Evolutionary conservation across 2,797 vertebrate species (phyloP).

Genomic region (Helostoma temminkii): DNA sequence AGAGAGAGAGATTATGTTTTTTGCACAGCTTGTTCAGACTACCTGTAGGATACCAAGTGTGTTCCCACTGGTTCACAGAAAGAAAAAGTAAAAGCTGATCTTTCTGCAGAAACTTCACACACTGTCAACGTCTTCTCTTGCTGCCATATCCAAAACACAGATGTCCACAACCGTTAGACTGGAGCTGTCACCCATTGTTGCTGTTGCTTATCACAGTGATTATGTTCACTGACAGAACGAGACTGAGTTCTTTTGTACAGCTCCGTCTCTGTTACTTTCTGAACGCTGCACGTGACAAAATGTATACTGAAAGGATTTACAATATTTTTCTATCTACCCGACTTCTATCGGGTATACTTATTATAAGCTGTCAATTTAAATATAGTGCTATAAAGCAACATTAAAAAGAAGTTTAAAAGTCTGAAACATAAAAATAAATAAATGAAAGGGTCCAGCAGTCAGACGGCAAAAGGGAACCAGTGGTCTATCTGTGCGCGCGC

Average conservation of each 20-base stretch:
- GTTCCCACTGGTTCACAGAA: neutral
- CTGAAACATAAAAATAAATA: too few relatives aligned
- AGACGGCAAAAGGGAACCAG: too few relatives aligned
- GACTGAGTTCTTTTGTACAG: neutral
- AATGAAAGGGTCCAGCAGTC: too few relatives aligned
- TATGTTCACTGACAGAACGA: constrained; percentile 13
- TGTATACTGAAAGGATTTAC: too few relatives aligned
- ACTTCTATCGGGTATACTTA: too few relatives aligned
- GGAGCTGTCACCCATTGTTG: constrained; percentile 7
- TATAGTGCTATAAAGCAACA: too few relatives aligned
- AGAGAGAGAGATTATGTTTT: neutral
- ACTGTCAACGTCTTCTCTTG: neutral
- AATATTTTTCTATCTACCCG: too few relatives aligned
- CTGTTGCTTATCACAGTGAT: constrained; percentile 29
- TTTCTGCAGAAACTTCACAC: neutral
- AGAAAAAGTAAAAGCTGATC: constrained; percentile 25
- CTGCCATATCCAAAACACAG: neutral
- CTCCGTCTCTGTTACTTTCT: too few relatives aligned
- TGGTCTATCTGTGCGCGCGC: too few relatives aligned
- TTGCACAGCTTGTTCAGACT: constrained; percentile 20
- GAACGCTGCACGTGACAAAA: too few relatives aligned
- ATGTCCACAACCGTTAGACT: neutral
- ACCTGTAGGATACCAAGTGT: neutral
- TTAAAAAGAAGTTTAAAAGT: too few relatives aligned
- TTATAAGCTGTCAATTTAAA: too few relatives aligned